Base-by-base conservation (phyloP, 2,797 vertebrate genomes). In the Gephyroberyx darwinii region DNA sequence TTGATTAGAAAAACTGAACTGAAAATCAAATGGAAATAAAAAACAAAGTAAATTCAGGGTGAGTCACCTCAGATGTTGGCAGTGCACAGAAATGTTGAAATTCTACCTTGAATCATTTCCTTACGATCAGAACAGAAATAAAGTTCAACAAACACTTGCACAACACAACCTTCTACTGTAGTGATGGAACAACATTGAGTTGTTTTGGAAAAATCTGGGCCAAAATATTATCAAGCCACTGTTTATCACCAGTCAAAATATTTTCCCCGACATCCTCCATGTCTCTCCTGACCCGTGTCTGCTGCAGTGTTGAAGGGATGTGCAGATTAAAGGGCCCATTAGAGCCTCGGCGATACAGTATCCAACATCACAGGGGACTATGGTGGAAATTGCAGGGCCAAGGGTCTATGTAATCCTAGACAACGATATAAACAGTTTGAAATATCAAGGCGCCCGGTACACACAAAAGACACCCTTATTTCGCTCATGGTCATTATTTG, bases 211-310 rank as follows among this genome's bases (percentile, higher is more conserved):
- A 82, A 80, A 83, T 58, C n/a, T n/a, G n/a, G n/a, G 84, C 88
- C 89, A 85, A 93, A 93, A 93, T 90, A 92, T 82, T 82, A 89
- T 89, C 79, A 87, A 90, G 87, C 83, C 84, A 50, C 82, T 90
- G 90, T 92, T 90, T 91, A 90, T 83, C 84, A 61, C 77, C 85
- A 86, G 80, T 90, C 87, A 78, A 91, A 93, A 93, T 90, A 92
- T 92, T 90, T 90, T 56, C 16, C 73, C 61, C 77, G 2, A 50
- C 70, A 74, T 86, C 84, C 80, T 88, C 74, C 84, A 73, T 79
- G 83, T 88, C 75, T 84, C 82, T 87, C 82, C 79, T 78, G 82
- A 51, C 81, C 85, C 78, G 64, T 77, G 88, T 81, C 80, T 88
- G 79, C 87, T 69, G 43, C 71, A 1, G 77, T 31, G 84, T 20